Conservation (phyloP, 2,113 vertebrate genomes). For the Cichladusa arquata region DNA sequence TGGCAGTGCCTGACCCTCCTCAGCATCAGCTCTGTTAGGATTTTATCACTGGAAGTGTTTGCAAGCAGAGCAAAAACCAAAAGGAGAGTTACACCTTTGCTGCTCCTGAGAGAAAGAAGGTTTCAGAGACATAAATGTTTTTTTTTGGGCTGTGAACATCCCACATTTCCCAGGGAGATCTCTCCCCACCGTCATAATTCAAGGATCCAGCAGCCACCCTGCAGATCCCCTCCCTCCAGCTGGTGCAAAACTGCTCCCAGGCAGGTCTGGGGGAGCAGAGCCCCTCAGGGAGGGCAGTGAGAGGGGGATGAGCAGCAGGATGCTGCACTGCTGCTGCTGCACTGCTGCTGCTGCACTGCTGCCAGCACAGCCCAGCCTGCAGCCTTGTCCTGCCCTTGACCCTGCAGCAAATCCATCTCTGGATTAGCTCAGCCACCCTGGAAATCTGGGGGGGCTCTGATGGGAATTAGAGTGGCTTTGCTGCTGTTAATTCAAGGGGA, state of each 20-base stretch:
- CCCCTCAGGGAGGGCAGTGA: too few species aligned
- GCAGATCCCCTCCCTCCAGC: neutral
- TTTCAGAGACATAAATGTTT: neutral
- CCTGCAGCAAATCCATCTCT: neutral
- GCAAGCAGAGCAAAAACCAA: neutral
- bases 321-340: neutral
- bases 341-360: neutral
- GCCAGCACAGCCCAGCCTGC: neutral
- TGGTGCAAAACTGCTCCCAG: neutral
- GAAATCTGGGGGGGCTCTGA: neutral
- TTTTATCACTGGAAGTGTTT: neutral
- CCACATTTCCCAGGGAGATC: neutral
- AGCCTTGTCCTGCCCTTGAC: constrained; percentile 43
- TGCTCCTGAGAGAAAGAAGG: neutral
- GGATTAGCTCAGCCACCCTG: constrained; percentile 25
- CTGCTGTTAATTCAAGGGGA: neutral
- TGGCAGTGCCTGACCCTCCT: neutral
- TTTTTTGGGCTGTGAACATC: neutral
- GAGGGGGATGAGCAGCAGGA: neutral
- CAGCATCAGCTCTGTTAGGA: neutral
- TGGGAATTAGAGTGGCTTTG: constrained; percentile 37
- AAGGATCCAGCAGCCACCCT: neutral
- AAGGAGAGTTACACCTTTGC: neutral
- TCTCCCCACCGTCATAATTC: neutral
- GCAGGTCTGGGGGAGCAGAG: neutral